phyloP scores from a whole-genome alignment of 2,797 vertebrate genomes.

The Enteromius treurensis region DNA sequence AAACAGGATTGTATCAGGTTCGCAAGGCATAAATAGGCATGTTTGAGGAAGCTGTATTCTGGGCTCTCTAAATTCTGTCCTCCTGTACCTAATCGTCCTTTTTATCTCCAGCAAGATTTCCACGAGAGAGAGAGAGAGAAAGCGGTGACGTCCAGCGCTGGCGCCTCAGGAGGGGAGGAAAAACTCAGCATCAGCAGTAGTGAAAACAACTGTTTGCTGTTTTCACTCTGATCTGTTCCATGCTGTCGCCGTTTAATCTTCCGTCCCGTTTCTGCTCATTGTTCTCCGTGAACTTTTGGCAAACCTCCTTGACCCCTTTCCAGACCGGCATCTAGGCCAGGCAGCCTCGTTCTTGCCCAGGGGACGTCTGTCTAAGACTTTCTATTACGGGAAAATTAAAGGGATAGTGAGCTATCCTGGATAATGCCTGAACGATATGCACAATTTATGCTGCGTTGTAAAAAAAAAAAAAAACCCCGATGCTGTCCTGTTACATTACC shows the following conservation, averaged over 20 bases:
- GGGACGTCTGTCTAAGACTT: conserved; percentile 54
- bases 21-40: conserved; percentile 27
- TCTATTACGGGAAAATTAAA: conserved; percentile 63
- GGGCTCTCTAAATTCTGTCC: conserved; percentile 30
- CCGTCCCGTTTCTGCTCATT: conserved; percentile 8
- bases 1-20: conserved; percentile 40
- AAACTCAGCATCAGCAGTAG: conserved; percentile 33
- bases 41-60: conserved; percentile 36
- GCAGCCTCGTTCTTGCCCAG: conserved; percentile 46
- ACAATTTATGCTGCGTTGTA: conserved; percentile 47
- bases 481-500: conserved; percentile 12
- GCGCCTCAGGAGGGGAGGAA: background rate
- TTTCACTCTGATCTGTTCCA: conserved; percentile 28
- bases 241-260: conserved; percentile 4
- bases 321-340: conserved; percentile 64
- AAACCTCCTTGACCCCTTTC: conserved; percentile 66
- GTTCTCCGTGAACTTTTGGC: conserved; percentile 50
- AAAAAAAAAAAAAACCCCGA: background rate
- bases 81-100: conserved; percentile 28
- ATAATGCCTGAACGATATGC: conserved; percentile 29
- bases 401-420: conserved; percentile 44
- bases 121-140: background rate
- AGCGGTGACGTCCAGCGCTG: background rate
- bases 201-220: conserved; percentile 6
- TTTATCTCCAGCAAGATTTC: conserved; percentile 26